Base-by-base conservation (phyloP, 1,140 invertebrate species). In the Kradibia gibbosae region DNA sequence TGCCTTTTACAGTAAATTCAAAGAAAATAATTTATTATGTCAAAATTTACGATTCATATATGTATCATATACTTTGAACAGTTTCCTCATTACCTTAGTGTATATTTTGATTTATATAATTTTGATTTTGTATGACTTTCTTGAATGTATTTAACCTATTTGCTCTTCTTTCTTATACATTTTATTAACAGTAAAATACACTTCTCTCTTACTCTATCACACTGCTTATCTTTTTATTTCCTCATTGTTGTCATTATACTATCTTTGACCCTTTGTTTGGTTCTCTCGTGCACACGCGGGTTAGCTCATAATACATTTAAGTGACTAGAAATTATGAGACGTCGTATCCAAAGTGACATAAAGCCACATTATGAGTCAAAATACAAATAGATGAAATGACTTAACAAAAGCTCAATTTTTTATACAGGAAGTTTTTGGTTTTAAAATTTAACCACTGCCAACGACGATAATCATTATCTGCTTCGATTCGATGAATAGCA, bases 271-370 rank as follows among this genome's bases (percentile, higher is more conserved):
- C 74, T 25, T 48, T 28, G 28, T 62, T 34, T 76, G 3, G 34
- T 50, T 86, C 83, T 85, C 83, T 82, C 77, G 85, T 83, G 82
- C 76, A 82, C 36, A 75, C 34, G 45, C 53, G n/a, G 28, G 25
- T 65, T 55, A 20, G 34, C 22, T 76, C 28, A 39, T 78, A 65
- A 77, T 77, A 77, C 34, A 48, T 53, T 70, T 78, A 78, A 78
- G 62, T 78, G 62, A 78, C 60, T 70, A 17, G 62, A 78, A 78
- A 78, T 70, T 78, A 70, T 60, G 22, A 78, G 62, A 70, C 62
- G 25, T 70, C 13, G 48, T 53, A 22, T 70, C 76, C 31, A 78
- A 78, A 70, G 15, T 70, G 31, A 70, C 67, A 77, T 77, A 77
- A 77, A 50, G 50, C 28, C 57, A 34, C 13, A 50, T 20, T 11